These are phyloP conservation scores for Hiodon alosoides DNA, from an alignment of 2,113 vertebrate genomes.

Conservation along the genomic window DNA sequence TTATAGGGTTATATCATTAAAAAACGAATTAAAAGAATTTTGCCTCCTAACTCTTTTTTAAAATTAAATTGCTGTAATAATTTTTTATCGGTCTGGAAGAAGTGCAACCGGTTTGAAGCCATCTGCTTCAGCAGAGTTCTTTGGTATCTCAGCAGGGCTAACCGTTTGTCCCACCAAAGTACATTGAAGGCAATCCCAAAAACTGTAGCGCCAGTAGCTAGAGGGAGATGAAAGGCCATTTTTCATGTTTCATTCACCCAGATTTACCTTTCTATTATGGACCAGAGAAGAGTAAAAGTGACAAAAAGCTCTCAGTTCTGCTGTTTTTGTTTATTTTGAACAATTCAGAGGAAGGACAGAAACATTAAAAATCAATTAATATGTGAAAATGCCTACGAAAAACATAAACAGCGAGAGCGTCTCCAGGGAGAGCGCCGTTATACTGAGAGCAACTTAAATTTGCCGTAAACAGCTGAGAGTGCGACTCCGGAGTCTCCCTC, in stretches of 20 bases:
- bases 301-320: conserved; percentile 46
- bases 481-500: conserved; percentile 49
- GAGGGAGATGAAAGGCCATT: too few species aligned
- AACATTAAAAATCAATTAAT: conserved; percentile 75
- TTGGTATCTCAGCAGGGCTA: too few species aligned
- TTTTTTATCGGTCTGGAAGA: too few species aligned
- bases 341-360: conserved; percentile 43
- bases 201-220: too few species aligned
- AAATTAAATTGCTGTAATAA: too few species aligned
- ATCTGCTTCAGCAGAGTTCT: too few species aligned
- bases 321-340: conserved; percentile 58
- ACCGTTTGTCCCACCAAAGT: too few species aligned
- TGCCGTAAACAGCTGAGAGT: conserved; percentile 62
- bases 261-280: conserved; percentile 31
- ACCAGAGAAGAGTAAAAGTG: conserved; percentile 39
- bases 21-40: too few species aligned
- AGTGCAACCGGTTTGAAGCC: too few species aligned
- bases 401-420: conserved; percentile 25
- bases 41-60: too few species aligned
- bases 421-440: conserved; percentile 49
- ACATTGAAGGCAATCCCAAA: too few species aligned
- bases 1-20: too few species aligned
- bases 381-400: conserved; percentile 40
- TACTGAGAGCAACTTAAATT: conserved; percentile 44
- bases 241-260: conserved; percentile 63